Evolutionary conservation across 2,797 vertebrate genomes (phyloP).

Genomic region (Astyanax mexicanus): DNA sequence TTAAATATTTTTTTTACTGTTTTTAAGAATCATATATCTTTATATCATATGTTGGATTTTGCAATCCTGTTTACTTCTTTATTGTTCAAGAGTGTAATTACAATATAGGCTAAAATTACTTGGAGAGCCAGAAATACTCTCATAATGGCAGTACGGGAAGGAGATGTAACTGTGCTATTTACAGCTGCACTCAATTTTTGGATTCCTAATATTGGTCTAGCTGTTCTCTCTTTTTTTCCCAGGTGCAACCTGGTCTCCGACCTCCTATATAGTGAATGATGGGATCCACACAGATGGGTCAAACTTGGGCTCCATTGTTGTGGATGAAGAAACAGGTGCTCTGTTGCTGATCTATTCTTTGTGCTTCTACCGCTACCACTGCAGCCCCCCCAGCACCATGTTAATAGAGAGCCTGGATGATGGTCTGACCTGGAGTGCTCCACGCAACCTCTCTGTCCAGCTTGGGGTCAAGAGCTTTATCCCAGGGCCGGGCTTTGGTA

Average conservation of each 20-base stretch:
- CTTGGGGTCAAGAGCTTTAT: conserved; percentile 81
- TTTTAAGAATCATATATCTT: no score
- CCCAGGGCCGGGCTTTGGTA: conserved; percentile 85
- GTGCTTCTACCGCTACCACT: conserved; percentile 81
- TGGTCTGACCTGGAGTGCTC: conserved; percentile 83
- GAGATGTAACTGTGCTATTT: neutral
- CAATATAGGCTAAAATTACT: neutral
- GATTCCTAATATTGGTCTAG: neutral
- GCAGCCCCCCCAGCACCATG: conserved; percentile 82
- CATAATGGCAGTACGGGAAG: neutral
- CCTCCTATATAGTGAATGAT: conserved; percentile 83
- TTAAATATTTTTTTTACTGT: no score
- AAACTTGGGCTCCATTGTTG: conserved; percentile 86
- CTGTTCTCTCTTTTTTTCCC: neutral
- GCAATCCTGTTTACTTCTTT: no score
- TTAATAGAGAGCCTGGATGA: conserved; percentile 85
- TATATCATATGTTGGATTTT: no score
- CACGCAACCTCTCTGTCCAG: conserved; percentile 83
- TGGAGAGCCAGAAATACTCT: neutral
- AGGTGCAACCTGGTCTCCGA: conserved; percentile 87
- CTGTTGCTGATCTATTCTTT: conserved; percentile 84
- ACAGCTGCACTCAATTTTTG: neutral
- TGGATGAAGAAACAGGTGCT: conserved; percentile 70
- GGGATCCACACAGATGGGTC: conserved; percentile 76
- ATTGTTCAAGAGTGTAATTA: neutral